phyloP scores from a whole-genome alignment of 2,797 vertebrate species.

The Bufotes viridis region DNA sequence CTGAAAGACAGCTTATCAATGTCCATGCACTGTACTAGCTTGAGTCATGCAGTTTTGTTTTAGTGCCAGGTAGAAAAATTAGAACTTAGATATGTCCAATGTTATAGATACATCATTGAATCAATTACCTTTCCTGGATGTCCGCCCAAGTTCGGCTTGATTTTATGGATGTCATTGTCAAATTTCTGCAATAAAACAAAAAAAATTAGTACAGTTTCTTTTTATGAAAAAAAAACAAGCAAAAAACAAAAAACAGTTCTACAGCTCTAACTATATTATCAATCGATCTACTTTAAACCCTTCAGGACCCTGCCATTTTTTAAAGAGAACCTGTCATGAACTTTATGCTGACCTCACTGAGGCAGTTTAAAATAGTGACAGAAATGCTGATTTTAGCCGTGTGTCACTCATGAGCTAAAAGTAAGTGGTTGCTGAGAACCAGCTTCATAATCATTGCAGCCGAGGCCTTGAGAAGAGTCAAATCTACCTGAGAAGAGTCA shows the following conservation, averaged over 20 bases:
- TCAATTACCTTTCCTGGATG: constrained; percentile 57
- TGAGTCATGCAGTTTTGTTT: not conserved
- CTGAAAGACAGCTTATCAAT: not conserved
- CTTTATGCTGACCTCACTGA: too few species aligned
- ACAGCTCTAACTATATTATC: too few species aligned
- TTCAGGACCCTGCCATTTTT: too few species aligned
- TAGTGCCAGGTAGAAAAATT: not conserved
- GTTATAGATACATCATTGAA: not conserved
- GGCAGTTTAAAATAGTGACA: too few species aligned
- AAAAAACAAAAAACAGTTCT: not conserved
- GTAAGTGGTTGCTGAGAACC: too few species aligned
- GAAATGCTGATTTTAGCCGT: too few species aligned
- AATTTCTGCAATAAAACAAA: constrained; percentile 6
- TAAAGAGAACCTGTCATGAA: too few species aligned
- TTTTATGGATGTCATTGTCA: constrained; percentile 59
- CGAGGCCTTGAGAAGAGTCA: too few species aligned
- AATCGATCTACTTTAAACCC: not conserved
- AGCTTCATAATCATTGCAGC: too few species aligned
- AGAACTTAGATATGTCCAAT: not conserved
- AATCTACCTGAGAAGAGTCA: too few species aligned
- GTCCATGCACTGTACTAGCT: not conserved
- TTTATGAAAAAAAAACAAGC: not conserved
- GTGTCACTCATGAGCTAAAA: too few species aligned
- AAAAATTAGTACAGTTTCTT: not conserved
- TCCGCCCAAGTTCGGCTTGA: constrained; percentile 51